Evolutionary conservation across 1,140 invertebrate genomes (phyloP), one percentile per base, ranked within the genome.

Genomic region (Pararge aegeria): DNA sequence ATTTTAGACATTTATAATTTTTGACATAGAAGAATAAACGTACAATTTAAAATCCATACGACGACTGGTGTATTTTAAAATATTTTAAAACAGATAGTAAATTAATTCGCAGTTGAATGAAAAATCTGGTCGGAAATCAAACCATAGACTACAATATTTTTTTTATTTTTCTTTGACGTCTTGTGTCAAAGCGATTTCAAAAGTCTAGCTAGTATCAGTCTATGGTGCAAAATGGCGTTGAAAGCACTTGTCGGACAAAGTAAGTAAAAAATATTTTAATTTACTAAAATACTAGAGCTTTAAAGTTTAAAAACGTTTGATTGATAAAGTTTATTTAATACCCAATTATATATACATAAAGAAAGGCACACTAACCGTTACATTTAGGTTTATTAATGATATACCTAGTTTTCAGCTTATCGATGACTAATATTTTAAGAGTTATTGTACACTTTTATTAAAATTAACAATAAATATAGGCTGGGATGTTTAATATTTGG

Each of bases 181-280:
- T 30, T 1, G 5, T 34, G 30, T 34, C 12, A 34, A 34, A 34
- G 30, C n/a, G n/a, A n/a, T n/a, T 42, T 42, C 38, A 5, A 42
- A 1, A 15, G 5, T 16, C 16, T 5, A 42, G 38, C n/a, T n/a
- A n/a, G n/a, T n/a, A n/a, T 61, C 44, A 61, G 51, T 61, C 51
- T 61, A 49, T 61, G 51, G 58, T 55, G 44, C 75, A 93, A 91
- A 78, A 94, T 94, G 93, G 93, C 93, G 84, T 85, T 94, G 54
- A 94, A 94, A 90, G 88, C 87, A 61, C 89, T 93, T 78, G 93
- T 94, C 63, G 93, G 93, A 50, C 91, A 92, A 89, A 94, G 93
- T 94, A 89, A 93, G 93, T 93, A 61, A 67, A 71, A n/a, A 73
- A 70, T 34, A 34, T 67, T 63, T 52, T 61, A 53, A 62, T 59